Evolutionary conservation across 1,140 invertebrate species (phyloP).

Genomic region (Choristoneura fumiferana): DNA sequence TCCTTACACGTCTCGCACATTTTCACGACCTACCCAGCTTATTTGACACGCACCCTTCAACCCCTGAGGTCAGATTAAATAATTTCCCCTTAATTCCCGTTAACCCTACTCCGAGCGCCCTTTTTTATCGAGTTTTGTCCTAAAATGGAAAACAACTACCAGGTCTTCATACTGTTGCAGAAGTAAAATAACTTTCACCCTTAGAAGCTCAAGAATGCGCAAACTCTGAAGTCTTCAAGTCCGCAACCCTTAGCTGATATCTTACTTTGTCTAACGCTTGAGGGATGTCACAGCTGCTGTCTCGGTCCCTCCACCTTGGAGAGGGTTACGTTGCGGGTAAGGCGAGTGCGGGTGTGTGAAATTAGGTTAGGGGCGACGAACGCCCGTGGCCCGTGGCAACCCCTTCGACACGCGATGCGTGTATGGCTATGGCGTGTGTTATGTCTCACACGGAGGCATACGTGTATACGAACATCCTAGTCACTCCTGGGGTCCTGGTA

Average conservation of each 20-base stretch:
- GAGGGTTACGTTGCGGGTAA: conserved; percentile 38
- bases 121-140: conserved; percentile 78
- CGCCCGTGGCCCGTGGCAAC: conserved; percentile 39
- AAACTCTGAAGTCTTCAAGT: conserved; percentile 65
- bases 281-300: conserved; percentile 24
- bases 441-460: conserved; percentile 60
- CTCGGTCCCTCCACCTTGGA: conserved; percentile 58
- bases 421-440: conserved; percentile 58
- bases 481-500: conserved; percentile 58
- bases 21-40: background rate
- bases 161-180: conserved; percentile 51
- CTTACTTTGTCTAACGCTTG: conserved; percentile 63
- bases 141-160: conserved; percentile 77
- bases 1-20: conserved; percentile 2
- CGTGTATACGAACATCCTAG: conserved; percentile 53
- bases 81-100: conserved; percentile 26
- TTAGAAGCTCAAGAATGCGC: conserved; percentile 68
- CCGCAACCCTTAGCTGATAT: conserved; percentile 45
- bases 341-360: conserved; percentile 45
- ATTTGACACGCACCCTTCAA: conserved; percentile 47
- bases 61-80: conserved; percentile 31
- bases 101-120: conserved; percentile 43
- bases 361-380: conserved; percentile 52
- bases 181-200: conserved; percentile 56
- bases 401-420: conserved; percentile 62